Evolutionary conservation across 2,888 invertebrate genomes (phyloP).

Genomic region (Lamellibrachia columna): DNA sequence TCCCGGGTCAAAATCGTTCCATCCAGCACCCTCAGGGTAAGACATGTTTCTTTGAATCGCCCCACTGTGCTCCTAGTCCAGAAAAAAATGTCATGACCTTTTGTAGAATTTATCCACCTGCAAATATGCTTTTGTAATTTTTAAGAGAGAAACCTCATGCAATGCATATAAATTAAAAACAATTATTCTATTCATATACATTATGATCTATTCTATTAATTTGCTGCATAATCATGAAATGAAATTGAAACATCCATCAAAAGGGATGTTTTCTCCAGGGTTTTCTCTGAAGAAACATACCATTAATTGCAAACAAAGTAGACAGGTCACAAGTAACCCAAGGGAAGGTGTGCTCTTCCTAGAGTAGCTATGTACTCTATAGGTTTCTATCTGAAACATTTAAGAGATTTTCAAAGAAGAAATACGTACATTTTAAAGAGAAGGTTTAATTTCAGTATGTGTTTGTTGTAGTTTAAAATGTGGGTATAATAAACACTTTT

Average conservation of each 20-base stretch:
- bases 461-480: no score
- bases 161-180: background rate
- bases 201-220: no score
- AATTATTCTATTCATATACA: background rate
- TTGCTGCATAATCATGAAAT: background rate
- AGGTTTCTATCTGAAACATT: no score
- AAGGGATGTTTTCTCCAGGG: background rate
- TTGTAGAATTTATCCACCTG: background rate
- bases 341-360: background rate
- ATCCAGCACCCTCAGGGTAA: constrained; percentile 43
- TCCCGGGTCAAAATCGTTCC: constrained; percentile 36
- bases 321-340: background rate
- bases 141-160: background rate
- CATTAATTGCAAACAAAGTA: background rate
- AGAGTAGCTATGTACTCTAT: no score
- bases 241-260: background rate
- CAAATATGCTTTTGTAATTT: background rate
- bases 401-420: no score
- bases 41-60: constrained; percentile 21
- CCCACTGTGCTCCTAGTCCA: background rate
- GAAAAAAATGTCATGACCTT: background rate
- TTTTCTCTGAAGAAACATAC: background rate
- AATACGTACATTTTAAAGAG: no score
- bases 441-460: no score
- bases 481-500: no score